Percentiles rank a stretch among this genome's conserved stretches.
Evolutionary conservation across 2,113 vertebrate genomes (phyloP).

Genomic region (Heterochromis multidens): DNA sequence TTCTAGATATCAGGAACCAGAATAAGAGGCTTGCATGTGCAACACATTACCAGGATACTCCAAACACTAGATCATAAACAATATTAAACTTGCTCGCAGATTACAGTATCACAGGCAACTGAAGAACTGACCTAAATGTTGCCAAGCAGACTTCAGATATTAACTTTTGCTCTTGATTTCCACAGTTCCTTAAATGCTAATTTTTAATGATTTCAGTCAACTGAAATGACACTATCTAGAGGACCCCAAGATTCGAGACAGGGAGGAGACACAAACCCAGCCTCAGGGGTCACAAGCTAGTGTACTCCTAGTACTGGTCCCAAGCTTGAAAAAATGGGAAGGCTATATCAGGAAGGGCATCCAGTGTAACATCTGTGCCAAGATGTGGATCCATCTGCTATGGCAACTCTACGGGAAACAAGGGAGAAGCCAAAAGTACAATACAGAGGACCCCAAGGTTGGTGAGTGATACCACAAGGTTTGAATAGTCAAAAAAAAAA

Average conservation of each 20-base stretch:
- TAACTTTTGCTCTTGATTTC: background rate
- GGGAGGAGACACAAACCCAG: background rate
- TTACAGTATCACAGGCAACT: background rate
- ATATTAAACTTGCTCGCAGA: background rate
- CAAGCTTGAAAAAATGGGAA: background rate
- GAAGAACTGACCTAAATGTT: background rate
- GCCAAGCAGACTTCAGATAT: background rate
- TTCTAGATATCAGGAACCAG: background rate
- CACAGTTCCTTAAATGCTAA: background rate
- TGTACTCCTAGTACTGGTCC: background rate
- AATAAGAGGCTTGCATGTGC: background rate
- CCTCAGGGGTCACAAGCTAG: background rate
- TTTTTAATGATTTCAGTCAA: background rate
- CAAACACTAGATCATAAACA: background rate
- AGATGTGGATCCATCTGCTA: background rate
- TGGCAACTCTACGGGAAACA: background rate
- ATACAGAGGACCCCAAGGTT: background rate
- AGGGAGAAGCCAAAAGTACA: background rate
- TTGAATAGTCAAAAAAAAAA: background rate
- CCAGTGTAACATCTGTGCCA: background rate
- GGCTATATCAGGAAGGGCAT: background rate
- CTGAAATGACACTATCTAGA: background rate
- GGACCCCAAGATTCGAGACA: background rate
- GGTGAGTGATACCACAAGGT: background rate
- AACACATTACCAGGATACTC: background rate